Evolutionary conservation across 2,797 vertebrate genomes (phyloP).

Genomic region (Rousettus madagascariensis): DNA sequence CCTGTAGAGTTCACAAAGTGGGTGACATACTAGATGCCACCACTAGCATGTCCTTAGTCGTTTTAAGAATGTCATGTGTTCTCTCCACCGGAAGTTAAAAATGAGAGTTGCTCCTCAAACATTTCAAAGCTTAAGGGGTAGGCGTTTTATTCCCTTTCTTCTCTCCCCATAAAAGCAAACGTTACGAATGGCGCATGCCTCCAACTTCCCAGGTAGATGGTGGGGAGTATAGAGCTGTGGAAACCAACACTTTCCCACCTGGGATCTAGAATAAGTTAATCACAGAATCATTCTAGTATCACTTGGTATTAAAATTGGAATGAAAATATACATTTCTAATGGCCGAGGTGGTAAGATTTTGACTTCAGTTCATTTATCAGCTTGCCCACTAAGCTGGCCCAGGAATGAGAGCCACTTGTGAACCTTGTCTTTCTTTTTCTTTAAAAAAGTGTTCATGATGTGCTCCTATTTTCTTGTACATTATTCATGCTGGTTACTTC

Average conservation of each 20-base stretch:
- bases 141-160: background rate
- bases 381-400: background rate
- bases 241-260: background rate
- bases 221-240: background rate
- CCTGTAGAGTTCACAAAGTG: background rate
- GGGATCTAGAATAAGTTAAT: background rate
- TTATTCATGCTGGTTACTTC: conserved; percentile 67
- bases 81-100: background rate
- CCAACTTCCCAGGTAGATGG: background rate
- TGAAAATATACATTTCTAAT: background rate
- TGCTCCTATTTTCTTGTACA: conserved; percentile 4
- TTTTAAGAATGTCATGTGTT: background rate
- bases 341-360: background rate
- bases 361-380: background rate
- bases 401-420: background rate
- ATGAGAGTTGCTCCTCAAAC: background rate
- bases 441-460: background rate
- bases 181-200: too few species aligned
- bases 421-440: background rate
- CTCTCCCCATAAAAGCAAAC: background rate
- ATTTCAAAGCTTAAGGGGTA: background rate
- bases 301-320: background rate
- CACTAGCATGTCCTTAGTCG: background rate
- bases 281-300: background rate
- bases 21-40: background rate